Evolutionary conservation across 2,113 vertebrate species (phyloP).

Genomic region (Heterotis niloticus): DNA sequence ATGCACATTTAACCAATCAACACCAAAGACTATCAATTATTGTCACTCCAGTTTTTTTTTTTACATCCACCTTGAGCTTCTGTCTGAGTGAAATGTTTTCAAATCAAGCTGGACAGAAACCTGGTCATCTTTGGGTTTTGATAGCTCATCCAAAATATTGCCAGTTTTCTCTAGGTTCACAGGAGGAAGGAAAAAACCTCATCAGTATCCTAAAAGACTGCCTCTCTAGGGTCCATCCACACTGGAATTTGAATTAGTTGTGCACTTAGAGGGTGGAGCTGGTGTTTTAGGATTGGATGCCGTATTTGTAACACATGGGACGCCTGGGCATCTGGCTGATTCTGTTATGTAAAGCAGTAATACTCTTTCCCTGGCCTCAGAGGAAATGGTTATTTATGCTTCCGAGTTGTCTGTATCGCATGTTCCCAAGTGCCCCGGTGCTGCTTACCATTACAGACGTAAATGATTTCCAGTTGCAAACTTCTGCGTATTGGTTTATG

Average conservation of each 20-base stretch:
- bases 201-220: constrained; percentile 58
- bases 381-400: constrained; percentile 41
- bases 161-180: constrained; percentile 60
- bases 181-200: constrained; percentile 6
- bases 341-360: constrained; percentile 66
- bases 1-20: too few relatives aligned
- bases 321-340: constrained; percentile 54
- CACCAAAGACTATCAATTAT: too few relatives aligned
- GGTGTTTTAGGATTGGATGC: constrained; percentile 53
- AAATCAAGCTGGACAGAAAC: too few relatives aligned
- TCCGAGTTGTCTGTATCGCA: constrained; percentile 27
- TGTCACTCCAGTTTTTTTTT: too few relatives aligned
- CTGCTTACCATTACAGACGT: too few relatives aligned
- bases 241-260: constrained; percentile 54
- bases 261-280: constrained; percentile 67
- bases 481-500: too few relatives aligned
- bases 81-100: too few relatives aligned
- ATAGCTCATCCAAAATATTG: too few relatives aligned
- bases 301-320: constrained; percentile 38
- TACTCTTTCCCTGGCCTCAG: constrained; percentile 46
- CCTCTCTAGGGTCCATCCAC: constrained; percentile 63
- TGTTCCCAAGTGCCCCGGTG: too few relatives aligned
- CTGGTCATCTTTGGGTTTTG: too few relatives aligned
- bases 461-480: too few relatives aligned
- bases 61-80: too few relatives aligned